Conservation (phyloP, 2,797 vertebrate genomes). For the Tachyglossus aculeatus region DNA sequence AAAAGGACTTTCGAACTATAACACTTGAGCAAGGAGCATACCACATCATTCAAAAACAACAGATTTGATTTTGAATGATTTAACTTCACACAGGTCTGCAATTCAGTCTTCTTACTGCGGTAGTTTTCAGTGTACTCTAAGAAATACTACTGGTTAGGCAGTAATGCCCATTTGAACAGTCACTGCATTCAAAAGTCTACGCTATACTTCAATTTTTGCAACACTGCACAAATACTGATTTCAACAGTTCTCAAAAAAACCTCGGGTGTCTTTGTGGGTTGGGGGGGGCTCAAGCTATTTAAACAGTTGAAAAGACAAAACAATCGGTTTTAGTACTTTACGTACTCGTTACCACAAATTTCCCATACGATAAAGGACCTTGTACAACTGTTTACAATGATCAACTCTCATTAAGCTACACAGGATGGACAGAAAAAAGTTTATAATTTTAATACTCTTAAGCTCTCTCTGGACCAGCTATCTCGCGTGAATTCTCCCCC, state of each 20-base stretch:
- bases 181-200: neutral
- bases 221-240: neutral
- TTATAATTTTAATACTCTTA: no score
- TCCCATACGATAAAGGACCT: no score
- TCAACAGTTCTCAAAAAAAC: neutral
- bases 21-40: conserved; percentile 8
- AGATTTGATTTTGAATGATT: neutral
- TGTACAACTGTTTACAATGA: no score
- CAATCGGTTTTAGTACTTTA: no score
- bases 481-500: no score
- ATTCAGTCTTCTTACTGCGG: neutral
- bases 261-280: neutral
- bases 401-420: no score
- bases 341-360: no score
- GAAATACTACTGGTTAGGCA: neutral
- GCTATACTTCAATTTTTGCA: neutral
- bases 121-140: conserved; percentile 1
- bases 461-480: no score
- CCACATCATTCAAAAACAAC: neutral
- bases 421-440: no score
- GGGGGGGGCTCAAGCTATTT: neutral
- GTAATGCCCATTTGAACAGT: neutral
- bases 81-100: neutral
- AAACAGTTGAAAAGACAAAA: neutral
- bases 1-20: neutral